phyloP scores from a whole-genome alignment of 1,140 invertebrate species.

The Hyphantria cunea region DNA sequence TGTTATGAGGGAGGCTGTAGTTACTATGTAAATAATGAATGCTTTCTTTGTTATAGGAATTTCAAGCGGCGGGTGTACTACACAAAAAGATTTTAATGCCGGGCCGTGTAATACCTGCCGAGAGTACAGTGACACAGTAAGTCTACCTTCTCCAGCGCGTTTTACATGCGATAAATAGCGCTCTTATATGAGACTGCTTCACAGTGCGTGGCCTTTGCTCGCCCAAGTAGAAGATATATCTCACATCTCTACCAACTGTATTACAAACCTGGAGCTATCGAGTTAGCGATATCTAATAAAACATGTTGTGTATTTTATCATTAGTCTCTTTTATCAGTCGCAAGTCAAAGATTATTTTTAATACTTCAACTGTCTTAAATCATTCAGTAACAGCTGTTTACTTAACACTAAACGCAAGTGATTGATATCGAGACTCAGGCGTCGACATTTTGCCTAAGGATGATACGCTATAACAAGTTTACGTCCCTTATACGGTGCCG shows the following conservation, averaged over 20 bases:
- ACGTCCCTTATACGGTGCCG: slow-evolving; percentile 41
- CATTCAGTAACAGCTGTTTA: slow-evolving; percentile 32
- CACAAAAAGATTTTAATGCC: slow-evolving; percentile 71
- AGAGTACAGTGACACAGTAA: slow-evolving; percentile 58
- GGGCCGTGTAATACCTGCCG: slow-evolving; percentile 64
- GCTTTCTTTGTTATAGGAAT: slow-evolving; percentile 57
- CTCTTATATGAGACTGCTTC: slow-evolving; percentile 30
- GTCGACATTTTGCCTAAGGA: slow-evolving; percentile 31
- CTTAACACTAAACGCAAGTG: slow-evolving; percentile 19
- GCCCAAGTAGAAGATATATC: slow-evolving; percentile 28
- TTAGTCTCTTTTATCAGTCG: too few species aligned
- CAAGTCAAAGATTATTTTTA: too few species aligned
- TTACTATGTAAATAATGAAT: slow-evolving; percentile 30
- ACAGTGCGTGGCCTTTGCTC: slow-evolving; percentile 25
- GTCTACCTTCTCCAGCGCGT: slow-evolving; percentile 34
- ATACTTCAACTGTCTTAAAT: slow-evolving; percentile 14
- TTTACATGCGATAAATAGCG: slow-evolving; percentile 39
- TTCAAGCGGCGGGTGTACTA: slow-evolving; percentile 51
- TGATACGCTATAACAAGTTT: slow-evolving; percentile 34
- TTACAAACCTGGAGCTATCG: slow-evolving; percentile 12
- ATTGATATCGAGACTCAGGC: slow-evolving; percentile 32
- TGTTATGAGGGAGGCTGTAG: not conserved
- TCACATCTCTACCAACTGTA: slow-evolving; percentile 20
- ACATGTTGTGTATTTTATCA: too few species aligned
- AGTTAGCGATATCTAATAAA: slow-evolving; percentile 12